Evolutionary conservation across 23 tunicate genomes (phyloP), one percentile per base, ranked within the genome.

Genomic region (Diplosoma virens): DNA sequence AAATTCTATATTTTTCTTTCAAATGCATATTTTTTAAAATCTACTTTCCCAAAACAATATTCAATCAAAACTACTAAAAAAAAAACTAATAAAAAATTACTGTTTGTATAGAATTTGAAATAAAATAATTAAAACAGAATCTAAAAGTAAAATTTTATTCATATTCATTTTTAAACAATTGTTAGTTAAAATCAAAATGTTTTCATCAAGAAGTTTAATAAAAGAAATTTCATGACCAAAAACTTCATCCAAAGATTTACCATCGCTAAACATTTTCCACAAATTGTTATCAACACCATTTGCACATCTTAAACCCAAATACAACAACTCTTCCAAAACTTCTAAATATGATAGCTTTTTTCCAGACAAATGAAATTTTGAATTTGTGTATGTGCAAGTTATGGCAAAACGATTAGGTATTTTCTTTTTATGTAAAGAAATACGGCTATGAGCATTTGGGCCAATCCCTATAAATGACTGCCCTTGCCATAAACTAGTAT

Each of bases 261-360:
- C 69, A 63, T 6, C 36, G 27, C 35, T 24, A 30, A 35, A 34
- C n/a, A 63, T 11, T 63, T 63, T n/a, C 69, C 69, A 63, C 33
- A 28, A 5, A 11, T n/a, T 0, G 37, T 0, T 70, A 0, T 14
- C 11, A 14, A 70, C n/a, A 6, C 76, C 76, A 16, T 24, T 14
- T 36, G 55, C 26, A 14, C 58, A 16, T 24, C 29, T 46, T 25
- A 70, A 46, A 7, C 56, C 55, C 23, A 37, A 25, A n/a, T 36
- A 0, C 56, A 70, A 70, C 76, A 70, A 46, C 37, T 70, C 76
- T 41, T 41, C 56, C 0, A 70, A 25, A 70, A 70, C 56, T 25
- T 36, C 76, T 0, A 22, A 17, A n/a, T 70, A 36, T 29, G 58
- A 18, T n/a, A 70, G 56, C 56, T 70, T 70, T 70, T 56, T 18